Evolutionary conservation across 1,140 invertebrate genomes (phyloP).

Genomic region (Drosophila prosaltans): DNA sequence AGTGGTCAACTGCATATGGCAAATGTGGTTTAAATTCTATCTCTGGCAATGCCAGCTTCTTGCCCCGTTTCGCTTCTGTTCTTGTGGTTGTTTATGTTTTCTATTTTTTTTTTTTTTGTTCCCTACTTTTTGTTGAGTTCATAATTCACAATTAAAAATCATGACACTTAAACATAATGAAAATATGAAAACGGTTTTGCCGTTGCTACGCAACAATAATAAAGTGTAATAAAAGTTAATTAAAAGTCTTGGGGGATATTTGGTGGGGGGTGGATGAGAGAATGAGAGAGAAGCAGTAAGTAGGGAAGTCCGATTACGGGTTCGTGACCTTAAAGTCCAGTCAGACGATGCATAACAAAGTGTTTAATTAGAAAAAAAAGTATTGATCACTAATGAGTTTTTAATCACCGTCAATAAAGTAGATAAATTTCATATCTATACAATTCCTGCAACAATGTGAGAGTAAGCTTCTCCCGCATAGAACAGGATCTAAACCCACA

Average conservation of each 20-base stretch:
- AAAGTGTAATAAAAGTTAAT: slow-evolving; percentile 81
- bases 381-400: slow-evolving; percentile 68
- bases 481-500: slow-evolving; percentile 19
- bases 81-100: slow-evolving; percentile 33
- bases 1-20: slow-evolving; percentile 21
- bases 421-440: slow-evolving; percentile 28
- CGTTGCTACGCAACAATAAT: slow-evolving; percentile 70
- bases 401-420: slow-evolving; percentile 68
- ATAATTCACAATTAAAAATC: slow-evolving; percentile 79
- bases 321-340: slow-evolving; percentile 42
- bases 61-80: slow-evolving; percentile 17
- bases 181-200: slow-evolving; percentile 78
- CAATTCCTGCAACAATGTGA: not conserved
- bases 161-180: slow-evolving; percentile 81
- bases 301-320: slow-evolving; percentile 26
- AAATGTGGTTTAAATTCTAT: slow-evolving; percentile 18
- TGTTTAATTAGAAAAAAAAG: slow-evolving; percentile 35
- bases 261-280: not conserved
- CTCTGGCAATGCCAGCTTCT: slow-evolving; percentile 8
- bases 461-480: not conserved
- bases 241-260: slow-evolving; percentile 41
- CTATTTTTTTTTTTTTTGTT: slow-evolving; percentile 38
- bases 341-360: slow-evolving; percentile 17
- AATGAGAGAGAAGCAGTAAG: not conserved
- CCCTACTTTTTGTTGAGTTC: slow-evolving; percentile 54